Evolutionary conservation across 1,140 invertebrate species (phyloP), one percentile per base, ranked within the genome.

Genomic region (Drosophila tropicalis): DNA sequence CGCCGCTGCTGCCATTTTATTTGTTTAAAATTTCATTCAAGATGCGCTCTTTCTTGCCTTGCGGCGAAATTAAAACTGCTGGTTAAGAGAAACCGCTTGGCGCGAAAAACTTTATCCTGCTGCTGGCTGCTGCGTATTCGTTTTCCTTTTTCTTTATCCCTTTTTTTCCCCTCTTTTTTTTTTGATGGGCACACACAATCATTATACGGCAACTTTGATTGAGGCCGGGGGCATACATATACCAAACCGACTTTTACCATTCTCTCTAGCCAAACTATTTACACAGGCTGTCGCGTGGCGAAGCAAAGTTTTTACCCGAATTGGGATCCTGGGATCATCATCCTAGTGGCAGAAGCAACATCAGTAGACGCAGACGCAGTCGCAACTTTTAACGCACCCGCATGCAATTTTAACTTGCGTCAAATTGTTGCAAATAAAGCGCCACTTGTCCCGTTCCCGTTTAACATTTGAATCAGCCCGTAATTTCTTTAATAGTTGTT

Each of bases 401-500:
- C 83, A 87, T 89, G 79, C 79, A 79, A 71, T 83, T 69, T 67
- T 61, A 57, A 62, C 79, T 86, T 86, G 83, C 83, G 72, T 87
- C 83, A 76, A 86, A 86, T 79, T 87, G 79, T 83, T 87, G 79
- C 83, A 87, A 87, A 86, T 87, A 86, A 87, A 87, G 79, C 72
- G 58, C 41, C 22, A 41, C 34, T 39, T 36, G 34, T 54, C 29
- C 36, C 51, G 10, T 47, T 68, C 41, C 19, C 54, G 56, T 63
- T 62, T 67, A 40, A 56, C 72, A 51, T 67, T 71, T 73, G 70
- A 79, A 79, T 70, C 79, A 57, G 83, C 83, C 71, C 70, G 76
- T 89, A 87, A 87, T 87, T 87, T 87, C 83, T 87, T 87, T 77
- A 87, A 87, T 89, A 87, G 83, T 80, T 77, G 65, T 79, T 85